Conservation (phyloP, 2,888 invertebrate genomes). For the Hypomecis atomaria region DNA sequence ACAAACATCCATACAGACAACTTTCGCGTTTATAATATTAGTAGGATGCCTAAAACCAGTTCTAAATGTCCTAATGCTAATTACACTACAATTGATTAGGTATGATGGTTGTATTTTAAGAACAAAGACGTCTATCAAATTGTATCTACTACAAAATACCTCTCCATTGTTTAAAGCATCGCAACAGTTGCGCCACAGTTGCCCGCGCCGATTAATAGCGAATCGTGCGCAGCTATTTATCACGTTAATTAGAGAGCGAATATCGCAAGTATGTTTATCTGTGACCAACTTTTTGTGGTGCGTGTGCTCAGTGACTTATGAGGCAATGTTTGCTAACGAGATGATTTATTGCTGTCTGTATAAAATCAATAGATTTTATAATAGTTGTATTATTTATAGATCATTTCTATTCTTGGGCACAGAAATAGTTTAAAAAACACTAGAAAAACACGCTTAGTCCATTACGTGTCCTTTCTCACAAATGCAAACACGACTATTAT, state of each 20-base stretch:
- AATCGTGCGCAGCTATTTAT: slow-evolving; percentile 24
- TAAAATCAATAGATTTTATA: too few species aligned
- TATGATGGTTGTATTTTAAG: too few species aligned
- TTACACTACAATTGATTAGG: too few species aligned
- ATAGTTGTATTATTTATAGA: neutral
- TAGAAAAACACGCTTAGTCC: too few species aligned
- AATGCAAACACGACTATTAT: too few species aligned
- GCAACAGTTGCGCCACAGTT: slow-evolving; percentile 7
- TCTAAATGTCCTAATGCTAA: too few species aligned
- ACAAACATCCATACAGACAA: too few species aligned
- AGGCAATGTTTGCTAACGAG: slow-evolving; percentile 15
- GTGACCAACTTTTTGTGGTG: slow-evolving; percentile 6
- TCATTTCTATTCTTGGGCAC: neutral
- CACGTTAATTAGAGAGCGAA: slow-evolving; percentile 18
- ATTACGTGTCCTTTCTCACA: too few species aligned
- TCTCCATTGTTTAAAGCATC: slow-evolving; percentile 9
- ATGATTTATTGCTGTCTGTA: slow-evolving; percentile 4
- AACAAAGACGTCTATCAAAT: neutral
- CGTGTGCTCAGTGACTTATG: slow-evolving; percentile 11
- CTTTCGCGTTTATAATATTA: too few species aligned
- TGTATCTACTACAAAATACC: neutral
- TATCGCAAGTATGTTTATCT: slow-evolving; percentile 11
- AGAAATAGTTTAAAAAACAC: too few species aligned
- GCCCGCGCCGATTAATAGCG: slow-evolving; percentile 9
- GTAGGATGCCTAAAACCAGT: too few species aligned